These are phyloP conservation scores for Channa argus DNA, from an alignment of 2,113 vertebrate species.

Conservation along the genomic window DNA sequence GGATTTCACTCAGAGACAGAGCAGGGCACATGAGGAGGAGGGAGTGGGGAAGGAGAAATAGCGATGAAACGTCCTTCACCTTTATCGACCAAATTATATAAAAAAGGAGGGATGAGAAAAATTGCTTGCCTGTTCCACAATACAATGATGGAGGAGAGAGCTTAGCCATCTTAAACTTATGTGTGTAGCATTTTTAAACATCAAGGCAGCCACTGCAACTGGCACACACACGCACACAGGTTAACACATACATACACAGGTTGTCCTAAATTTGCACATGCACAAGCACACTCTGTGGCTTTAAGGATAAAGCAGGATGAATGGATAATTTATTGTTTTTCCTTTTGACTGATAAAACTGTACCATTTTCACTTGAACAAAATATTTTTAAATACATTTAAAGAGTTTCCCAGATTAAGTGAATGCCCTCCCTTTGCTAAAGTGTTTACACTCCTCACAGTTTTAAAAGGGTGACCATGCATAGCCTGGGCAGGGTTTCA, in stretches of 20 bases:
- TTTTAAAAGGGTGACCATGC: neutral
- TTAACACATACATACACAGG: neutral
- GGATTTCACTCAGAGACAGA: slow-evolving; percentile 81
- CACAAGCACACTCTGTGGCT: slow-evolving; percentile 18
- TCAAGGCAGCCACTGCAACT: slow-evolving; percentile 32
- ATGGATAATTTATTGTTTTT: slow-evolving; percentile 12
- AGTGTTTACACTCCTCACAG: neutral
- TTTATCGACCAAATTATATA: slow-evolving; percentile 82
- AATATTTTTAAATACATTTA: slow-evolving; percentile 24
- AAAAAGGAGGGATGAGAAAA: slow-evolving; percentile 72
- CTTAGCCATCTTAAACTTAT: slow-evolving; percentile 38
- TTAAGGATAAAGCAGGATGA: slow-evolving; percentile 2
- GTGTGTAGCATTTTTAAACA: slow-evolving; percentile 63
- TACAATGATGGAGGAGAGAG: slow-evolving; percentile 49
- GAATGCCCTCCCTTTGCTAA: neutral
- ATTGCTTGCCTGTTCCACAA: slow-evolving; percentile 67
- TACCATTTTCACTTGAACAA: slow-evolving; percentile 4
- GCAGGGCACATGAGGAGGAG: slow-evolving; percentile 62
- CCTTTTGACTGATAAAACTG: slow-evolving; percentile 20
- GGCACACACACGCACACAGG: slow-evolving; percentile 39
- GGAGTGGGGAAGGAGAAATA: slow-evolving; percentile 54
- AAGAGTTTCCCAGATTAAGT: slow-evolving; percentile 13
- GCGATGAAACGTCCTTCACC: slow-evolving; percentile 83
- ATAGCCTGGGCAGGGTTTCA: neutral
- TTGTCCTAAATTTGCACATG: neutral